These are phyloP conservation scores for Batillaria attramentaria DNA, from an alignment of 1,140 invertebrate species.

Conservation along the genomic window DNA sequence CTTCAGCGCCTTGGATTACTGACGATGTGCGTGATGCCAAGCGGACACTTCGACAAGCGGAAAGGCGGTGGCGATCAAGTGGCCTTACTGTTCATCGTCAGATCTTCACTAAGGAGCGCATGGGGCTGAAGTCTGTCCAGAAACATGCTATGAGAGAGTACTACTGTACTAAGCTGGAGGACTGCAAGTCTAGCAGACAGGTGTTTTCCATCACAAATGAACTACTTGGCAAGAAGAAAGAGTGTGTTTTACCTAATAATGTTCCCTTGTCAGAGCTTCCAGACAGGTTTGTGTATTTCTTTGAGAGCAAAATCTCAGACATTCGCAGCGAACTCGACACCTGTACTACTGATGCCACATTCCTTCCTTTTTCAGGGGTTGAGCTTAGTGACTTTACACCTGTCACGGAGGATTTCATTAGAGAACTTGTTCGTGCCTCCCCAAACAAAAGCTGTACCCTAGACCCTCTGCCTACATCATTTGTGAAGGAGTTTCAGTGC, in stretches of 20 bases:
- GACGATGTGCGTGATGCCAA: not conserved
- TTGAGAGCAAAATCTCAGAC: not conserved
- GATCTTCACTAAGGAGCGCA: not conserved
- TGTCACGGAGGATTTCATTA: too few relatives aligned
- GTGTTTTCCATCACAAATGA: not conserved
- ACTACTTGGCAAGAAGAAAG: not conserved
- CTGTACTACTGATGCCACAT: too few relatives aligned
- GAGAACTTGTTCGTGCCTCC: too few relatives aligned
- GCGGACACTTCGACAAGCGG: too few relatives aligned
- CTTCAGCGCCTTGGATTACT: not conserved
- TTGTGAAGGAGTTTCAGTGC: too few relatives aligned
- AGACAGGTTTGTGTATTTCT: not conserved
- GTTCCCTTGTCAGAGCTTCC: not conserved
- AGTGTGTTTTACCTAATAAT: not conserved
- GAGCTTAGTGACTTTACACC: too few relatives aligned
- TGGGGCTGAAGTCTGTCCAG: not conserved
- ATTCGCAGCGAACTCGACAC: too few relatives aligned
- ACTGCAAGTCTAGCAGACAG: not conserved
- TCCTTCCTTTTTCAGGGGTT: too few relatives aligned
- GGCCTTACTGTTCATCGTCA: not conserved
- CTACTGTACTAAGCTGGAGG: not conserved
- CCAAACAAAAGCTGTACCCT: too few relatives aligned
- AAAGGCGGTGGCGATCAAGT: not conserved
- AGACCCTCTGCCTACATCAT: too few relatives aligned
- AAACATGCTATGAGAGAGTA: not conserved